Conservation (phyloP, 2,888 invertebrate species). For the Metallyticus violacea region DNA sequence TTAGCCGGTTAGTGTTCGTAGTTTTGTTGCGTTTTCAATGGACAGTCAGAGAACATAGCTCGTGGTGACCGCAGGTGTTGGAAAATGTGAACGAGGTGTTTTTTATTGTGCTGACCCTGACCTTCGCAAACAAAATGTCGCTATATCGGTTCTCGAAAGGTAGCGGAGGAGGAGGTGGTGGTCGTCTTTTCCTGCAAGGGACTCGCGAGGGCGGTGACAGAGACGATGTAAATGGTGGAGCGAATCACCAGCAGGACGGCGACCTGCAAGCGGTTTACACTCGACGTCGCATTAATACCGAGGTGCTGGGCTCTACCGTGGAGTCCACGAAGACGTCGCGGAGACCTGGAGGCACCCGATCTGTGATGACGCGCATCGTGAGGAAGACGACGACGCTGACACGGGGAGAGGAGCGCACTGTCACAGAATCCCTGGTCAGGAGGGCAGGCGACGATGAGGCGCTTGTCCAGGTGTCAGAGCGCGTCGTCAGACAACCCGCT, state of each 20-base stretch:
- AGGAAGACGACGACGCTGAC: slow-evolving; percentile 86
- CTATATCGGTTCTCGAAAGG: slow-evolving; percentile 83
- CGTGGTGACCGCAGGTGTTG: neutral
- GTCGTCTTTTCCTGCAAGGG: slow-evolving; percentile 74
- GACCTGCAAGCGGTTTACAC: slow-evolving; percentile 75
- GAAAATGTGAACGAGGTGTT: neutral
- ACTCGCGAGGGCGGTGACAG: slow-evolving; percentile 63
- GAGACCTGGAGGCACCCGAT: slow-evolving; percentile 72
- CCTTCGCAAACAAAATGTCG: slow-evolving; percentile 49
- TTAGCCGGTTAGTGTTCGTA: neutral
- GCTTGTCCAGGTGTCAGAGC: slow-evolving; percentile 36
- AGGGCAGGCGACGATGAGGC: slow-evolving; percentile 14
- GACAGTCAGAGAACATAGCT: neutral
- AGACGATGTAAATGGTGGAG: slow-evolving; percentile 48
- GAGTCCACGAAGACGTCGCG: slow-evolving; percentile 82
- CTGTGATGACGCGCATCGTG: slow-evolving; percentile 82
- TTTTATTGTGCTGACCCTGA: neutral
- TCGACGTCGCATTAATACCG: slow-evolving; percentile 77
- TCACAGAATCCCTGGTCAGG: slow-evolving; percentile 54
- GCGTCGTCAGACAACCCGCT: slow-evolving; percentile 8
- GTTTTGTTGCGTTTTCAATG: neutral
- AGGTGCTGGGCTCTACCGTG: slow-evolving; percentile 78
- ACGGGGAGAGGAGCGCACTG: slow-evolving; percentile 77
- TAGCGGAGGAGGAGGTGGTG: slow-evolving; percentile 42
- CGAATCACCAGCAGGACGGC: slow-evolving; percentile 49